These are phyloP conservation scores for Carcina quercana DNA, from an alignment of 2,888 invertebrate genomes.

Conservation along the genomic window DNA sequence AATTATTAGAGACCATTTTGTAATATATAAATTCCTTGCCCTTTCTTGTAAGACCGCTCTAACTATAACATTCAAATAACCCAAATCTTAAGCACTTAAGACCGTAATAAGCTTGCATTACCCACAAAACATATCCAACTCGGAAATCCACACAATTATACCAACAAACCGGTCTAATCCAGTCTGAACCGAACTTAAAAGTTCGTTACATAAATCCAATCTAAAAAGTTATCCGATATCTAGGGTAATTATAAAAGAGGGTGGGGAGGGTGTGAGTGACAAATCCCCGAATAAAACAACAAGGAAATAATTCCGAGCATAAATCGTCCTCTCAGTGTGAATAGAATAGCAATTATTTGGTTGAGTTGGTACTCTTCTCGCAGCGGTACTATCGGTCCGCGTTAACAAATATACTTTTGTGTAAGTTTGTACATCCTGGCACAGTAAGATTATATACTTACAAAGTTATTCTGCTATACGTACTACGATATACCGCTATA, in stretches of 20 bases:
- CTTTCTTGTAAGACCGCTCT: background rate
- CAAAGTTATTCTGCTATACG: too few relatives aligned
- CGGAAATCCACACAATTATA: slow-evolving; percentile 41
- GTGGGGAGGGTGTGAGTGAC: slow-evolving; percentile 51
- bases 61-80: too few relatives aligned
- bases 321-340: slow-evolving; percentile 70
- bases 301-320: slow-evolving; percentile 72
- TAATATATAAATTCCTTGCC: too few relatives aligned
- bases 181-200: slow-evolving; percentile 36
- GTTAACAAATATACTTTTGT: too few relatives aligned
- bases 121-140: slow-evolving; percentile 25
- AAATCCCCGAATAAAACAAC: slow-evolving; percentile 74
- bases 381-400: slow-evolving; percentile 23
- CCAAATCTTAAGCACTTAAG: background rate
- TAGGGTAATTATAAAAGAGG: slow-evolving; percentile 63
- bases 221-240: slow-evolving; percentile 66
- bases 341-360: slow-evolving; percentile 75
- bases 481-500: too few relatives aligned
- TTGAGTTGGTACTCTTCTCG: slow-evolving; percentile 53
- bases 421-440: too few relatives aligned
- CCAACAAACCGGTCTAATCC: slow-evolving; percentile 40
- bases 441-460: too few relatives aligned
- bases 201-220: slow-evolving; percentile 49
- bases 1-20: too few relatives aligned
- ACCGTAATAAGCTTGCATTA: slow-evolving; percentile 24